Evolutionary conservation across 2,113 vertebrate species (phyloP), one percentile per base, ranked within the genome.

Genomic region (Xenotilapia longispinis): DNA sequence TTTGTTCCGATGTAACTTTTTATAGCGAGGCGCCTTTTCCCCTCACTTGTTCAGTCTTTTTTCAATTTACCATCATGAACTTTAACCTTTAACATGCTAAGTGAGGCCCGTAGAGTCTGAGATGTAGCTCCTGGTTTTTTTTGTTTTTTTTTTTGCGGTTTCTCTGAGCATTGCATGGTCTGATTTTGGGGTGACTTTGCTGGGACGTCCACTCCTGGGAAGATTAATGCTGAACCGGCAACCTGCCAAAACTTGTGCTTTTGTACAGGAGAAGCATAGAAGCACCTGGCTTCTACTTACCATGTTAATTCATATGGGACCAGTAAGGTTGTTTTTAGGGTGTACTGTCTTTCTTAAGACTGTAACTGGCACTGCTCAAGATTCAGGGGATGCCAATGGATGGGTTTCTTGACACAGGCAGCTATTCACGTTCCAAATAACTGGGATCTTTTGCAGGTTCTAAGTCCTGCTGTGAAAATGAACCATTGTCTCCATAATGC

Each of bases 121-220:
- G 60, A 38, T 65, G 17, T 38, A 65, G 17, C 17, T 65, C 17
- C 33, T 63, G 15, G 2, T n/a, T 65, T 60, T n/a, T n/a, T 58
- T 9, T 6, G 31, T 0, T 1, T 7, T 33, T 33, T 7, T 31
- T 31, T 23, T 55, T 60, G 9, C 6, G 0, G 31, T 36, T 65
- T 65, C 60, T 36, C 17, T 40, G 63, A 68, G 63, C 36, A 2
- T 40, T 68, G 33, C 33, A 40, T 5, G 19, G 63, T 68, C 33
- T 38, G 33, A 68, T n/a, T 21, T 40, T 68, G 4, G 36, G 36
- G 36, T 23, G n/a, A 70, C 12, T 40, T 68, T 70, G 36, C 63
- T 40, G 11, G 19, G 19, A 40, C 3, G 2, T 21, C 33, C 63
- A 68, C 36, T 68, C 63, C 19, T 40, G 33, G 36, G 19, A 21